Percentiles rank a stretch among this genome's conserved stretches.
Evolutionary conservation across 2,888 invertebrate species (phyloP).

Genomic region (Nomada flava): DNA sequence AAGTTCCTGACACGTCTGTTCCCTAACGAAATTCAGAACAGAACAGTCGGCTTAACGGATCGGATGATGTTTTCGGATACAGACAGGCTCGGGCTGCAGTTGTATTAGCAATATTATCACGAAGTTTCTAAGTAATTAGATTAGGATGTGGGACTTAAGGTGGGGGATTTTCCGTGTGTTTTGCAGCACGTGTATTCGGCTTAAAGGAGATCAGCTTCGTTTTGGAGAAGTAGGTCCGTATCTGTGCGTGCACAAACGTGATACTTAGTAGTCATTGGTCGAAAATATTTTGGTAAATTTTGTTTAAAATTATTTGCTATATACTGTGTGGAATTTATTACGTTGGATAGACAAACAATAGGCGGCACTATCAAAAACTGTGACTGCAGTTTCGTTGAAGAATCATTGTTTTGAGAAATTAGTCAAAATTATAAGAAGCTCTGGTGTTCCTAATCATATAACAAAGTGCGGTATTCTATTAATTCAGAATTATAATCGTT

Average conservation of each 20-base stretch:
- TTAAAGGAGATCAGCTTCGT: not conserved
- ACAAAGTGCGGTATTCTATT: too few relatives aligned
- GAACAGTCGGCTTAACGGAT: conserved; percentile 16
- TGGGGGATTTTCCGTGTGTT: conserved; percentile 4
- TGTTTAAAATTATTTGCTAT: too few relatives aligned
- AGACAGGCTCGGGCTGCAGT: not conserved
- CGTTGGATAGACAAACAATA: too few relatives aligned
- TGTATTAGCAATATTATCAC: conserved; percentile 6
- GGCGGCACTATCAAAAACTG: too few relatives aligned
- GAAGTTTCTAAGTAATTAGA: not conserved
- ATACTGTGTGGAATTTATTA: too few relatives aligned
- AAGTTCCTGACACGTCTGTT: not conserved
- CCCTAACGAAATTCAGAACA: conserved; percentile 16
- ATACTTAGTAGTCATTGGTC: too few relatives aligned
- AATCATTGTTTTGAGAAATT: too few relatives aligned
- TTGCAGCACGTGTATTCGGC: not conserved
- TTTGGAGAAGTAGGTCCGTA: not conserved
- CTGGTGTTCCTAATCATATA: too few relatives aligned
- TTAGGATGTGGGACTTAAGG: not conserved
- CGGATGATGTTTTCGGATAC: not conserved
- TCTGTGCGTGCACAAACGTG: not conserved
- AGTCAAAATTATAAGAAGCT: too few relatives aligned
- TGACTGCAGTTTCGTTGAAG: too few relatives aligned
- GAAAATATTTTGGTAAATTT: too few relatives aligned
- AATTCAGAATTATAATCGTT: too few relatives aligned